phyloP scores from a whole-genome alignment of 2,888 invertebrate genomes.

The Drosophila borborema region DNA sequence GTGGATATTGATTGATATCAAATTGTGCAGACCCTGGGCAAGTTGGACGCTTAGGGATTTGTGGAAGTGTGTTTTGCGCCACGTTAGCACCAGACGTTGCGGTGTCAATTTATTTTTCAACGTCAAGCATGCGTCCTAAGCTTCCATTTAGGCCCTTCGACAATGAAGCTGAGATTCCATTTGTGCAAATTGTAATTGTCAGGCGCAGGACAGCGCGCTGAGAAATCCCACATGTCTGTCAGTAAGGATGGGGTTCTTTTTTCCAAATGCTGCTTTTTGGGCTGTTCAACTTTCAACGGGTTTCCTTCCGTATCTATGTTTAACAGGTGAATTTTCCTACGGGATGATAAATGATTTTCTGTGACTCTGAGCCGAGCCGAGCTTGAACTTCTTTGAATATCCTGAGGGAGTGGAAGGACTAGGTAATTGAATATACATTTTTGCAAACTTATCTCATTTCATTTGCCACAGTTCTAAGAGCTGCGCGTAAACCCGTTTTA shows the following conservation, averaged over 20 bases:
- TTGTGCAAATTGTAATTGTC: constrained; percentile 68
- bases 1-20: constrained; percentile 69
- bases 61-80: constrained; percentile 39
- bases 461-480: constrained; percentile 29
- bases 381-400: constrained; percentile 25
- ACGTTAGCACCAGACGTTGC: constrained; percentile 46
- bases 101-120: constrained; percentile 61
- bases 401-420: constrained; percentile 17
- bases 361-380: constrained; percentile 15
- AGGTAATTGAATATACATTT: constrained; percentile 71
- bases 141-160: constrained; percentile 38
- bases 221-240: constrained; percentile 22
- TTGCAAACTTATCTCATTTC: constrained; percentile 72
- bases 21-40: constrained; percentile 39
- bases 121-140: constrained; percentile 22
- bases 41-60: constrained; percentile 55
- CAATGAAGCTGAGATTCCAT: constrained; percentile 51
- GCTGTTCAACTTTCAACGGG: constrained; percentile 28
- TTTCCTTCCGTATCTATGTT: constrained; percentile 29
- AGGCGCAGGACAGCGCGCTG: constrained; percentile 37
- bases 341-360: constrained; percentile 56
- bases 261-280: background rate
- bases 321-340: constrained; percentile 42
- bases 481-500: constrained; percentile 59
- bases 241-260: constrained; percentile 9